Conservation (phyloP, 1,140 invertebrate genomes). For the Colletes gigas region DNA sequence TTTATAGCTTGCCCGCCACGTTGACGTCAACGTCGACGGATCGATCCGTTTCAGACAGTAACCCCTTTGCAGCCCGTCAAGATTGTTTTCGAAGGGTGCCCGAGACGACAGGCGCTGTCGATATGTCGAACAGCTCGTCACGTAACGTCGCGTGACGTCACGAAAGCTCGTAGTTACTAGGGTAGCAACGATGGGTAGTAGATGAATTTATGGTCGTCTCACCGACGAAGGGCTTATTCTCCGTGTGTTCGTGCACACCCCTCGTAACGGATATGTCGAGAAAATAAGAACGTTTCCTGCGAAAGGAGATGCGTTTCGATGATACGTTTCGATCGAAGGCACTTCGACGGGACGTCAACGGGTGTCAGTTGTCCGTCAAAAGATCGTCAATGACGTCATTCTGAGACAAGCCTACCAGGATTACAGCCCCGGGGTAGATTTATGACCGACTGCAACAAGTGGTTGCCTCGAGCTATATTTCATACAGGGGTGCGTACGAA, state of each 20-base stretch:
- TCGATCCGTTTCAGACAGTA: slow-evolving; percentile 12
- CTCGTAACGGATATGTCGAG: background rate
- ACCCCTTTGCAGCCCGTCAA: background rate
- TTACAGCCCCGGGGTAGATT: slow-evolving; percentile 80
- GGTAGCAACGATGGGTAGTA: slow-evolving; percentile 72
- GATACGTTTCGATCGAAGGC: slow-evolving; percentile 15
- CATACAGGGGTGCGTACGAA: background rate
- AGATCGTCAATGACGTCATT: slow-evolving; percentile 80
- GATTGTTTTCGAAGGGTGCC: background rate
- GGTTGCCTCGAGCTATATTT: slow-evolving; percentile 12
- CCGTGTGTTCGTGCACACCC: slow-evolving; percentile 44
- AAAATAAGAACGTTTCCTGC: slow-evolving; percentile 38
- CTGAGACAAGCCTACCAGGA: slow-evolving; percentile 80
- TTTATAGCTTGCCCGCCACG: slow-evolving; percentile 72
- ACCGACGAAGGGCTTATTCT: slow-evolving; percentile 57
- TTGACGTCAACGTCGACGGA: slow-evolving; percentile 45
- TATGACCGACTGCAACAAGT: slow-evolving; percentile 79
- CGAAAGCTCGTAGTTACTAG: slow-evolving; percentile 74
- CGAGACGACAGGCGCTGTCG: slow-evolving; percentile 8
- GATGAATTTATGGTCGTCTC: slow-evolving; percentile 68
- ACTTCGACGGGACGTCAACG: slow-evolving; percentile 35
- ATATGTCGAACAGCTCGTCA: slow-evolving; percentile 53
- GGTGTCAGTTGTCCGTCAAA: slow-evolving; percentile 77
- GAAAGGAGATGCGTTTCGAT: slow-evolving; percentile 16
- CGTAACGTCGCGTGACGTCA: slow-evolving; percentile 72